These are phyloP conservation scores for Leptura quadrifasciata DNA, from an alignment of 2,888 invertebrate species.

Conservation along the genomic window DNA sequence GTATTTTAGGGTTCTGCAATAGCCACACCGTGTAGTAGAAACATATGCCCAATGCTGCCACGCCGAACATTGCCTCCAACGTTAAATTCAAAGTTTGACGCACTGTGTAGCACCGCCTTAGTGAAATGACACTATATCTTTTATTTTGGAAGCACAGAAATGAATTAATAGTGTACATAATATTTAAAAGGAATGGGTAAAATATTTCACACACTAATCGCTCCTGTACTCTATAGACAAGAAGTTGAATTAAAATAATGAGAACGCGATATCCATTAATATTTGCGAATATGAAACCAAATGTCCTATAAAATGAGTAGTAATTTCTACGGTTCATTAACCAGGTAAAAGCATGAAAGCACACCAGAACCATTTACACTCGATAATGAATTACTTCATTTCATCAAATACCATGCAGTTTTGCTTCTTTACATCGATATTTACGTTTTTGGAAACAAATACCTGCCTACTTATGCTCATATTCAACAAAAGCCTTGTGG, in stretches of 20 bases:
- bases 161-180: no score
- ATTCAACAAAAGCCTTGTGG: neutral
- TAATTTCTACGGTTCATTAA: slow-evolving; percentile 21
- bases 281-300: slow-evolving; percentile 17
- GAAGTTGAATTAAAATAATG: neutral
- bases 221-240: no score
- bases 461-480: neutral
- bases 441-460: neutral
- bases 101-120: no score
- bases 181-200: no score
- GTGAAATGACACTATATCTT: no score
- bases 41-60: no score
- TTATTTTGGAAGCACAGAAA: no score
- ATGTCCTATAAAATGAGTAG: slow-evolving; percentile 5
- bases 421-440: neutral
- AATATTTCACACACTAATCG: no score
- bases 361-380: neutral
- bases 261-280: neutral
- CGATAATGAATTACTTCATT: slow-evolving; percentile 2
- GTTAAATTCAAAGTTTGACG: no score
- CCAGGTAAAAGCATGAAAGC: slow-evolving; percentile 24
- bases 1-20: no score
- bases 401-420: neutral
- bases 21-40: no score
- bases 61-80: no score